A percentile compares a stretch with the other conserved stretches of the same genome.
Evolutionary conservation across 2,797 vertebrate genomes (phyloP).

Genomic region (Delichon dasypus): DNA sequence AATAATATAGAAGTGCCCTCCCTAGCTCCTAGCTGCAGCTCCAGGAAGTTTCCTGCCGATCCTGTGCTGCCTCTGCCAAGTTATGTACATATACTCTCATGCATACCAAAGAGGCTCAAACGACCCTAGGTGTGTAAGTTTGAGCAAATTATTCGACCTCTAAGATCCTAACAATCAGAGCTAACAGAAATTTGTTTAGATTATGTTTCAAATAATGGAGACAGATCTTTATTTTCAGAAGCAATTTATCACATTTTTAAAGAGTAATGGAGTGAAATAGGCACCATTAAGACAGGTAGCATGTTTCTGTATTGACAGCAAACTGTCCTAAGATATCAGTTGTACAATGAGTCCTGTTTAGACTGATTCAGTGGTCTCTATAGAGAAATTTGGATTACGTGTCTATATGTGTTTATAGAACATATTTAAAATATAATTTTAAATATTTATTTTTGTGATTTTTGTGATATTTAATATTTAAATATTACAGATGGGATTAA

Average conservation of each 20-base stretch:
- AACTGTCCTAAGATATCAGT: background rate
- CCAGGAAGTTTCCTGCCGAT: background rate
- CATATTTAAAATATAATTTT: background rate
- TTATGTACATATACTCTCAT: background rate
- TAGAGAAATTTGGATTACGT: background rate
- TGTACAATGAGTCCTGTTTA: background rate
- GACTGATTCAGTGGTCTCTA: background rate
- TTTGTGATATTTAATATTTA: background rate
- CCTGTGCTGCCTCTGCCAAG: background rate
- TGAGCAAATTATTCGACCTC: background rate
- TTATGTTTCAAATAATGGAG: background rate
- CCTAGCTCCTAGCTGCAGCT: background rate
- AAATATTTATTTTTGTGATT: background rate
- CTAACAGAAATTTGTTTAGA: background rate
- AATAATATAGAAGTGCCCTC: background rate
- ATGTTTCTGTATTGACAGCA: background rate
- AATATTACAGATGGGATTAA: background rate
- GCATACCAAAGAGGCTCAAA: background rate
- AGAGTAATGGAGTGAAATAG: background rate
- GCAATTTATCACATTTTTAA: background rate
- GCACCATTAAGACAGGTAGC: background rate
- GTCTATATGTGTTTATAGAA: background rate
- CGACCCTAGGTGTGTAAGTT: background rate
- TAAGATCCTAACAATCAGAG: background rate
- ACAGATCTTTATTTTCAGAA: background rate